phyloP scores from a whole-genome alignment of 1,140 invertebrate genomes.

The Metaphire vulgaris region DNA sequence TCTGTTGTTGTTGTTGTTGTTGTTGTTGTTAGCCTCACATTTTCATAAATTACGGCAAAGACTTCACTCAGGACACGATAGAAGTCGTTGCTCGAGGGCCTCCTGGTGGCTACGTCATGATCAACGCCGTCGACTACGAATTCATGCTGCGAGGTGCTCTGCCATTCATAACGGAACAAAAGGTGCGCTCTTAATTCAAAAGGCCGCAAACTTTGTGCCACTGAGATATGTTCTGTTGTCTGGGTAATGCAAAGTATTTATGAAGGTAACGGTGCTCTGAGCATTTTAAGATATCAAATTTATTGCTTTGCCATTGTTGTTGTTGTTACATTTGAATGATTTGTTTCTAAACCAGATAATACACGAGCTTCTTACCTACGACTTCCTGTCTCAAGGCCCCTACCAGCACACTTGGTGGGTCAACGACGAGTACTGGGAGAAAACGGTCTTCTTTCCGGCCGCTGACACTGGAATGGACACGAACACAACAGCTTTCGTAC shows the following conservation, averaged over 20 bases:
- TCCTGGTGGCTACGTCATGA: conserved; percentile 15
- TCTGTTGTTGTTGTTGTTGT: neutral
- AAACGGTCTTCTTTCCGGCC: conserved; percentile 23
- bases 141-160: conserved; percentile 2
- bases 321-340: too few relatives aligned
- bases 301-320: too few relatives aligned
- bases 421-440: conserved; percentile 23
- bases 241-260: too few relatives aligned
- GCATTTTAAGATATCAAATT: too few relatives aligned
- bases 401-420: conserved; percentile 26
- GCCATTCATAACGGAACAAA: conserved; percentile 21
- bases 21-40: conserved; percentile 17
- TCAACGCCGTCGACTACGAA: conserved; percentile 22
- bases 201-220: too few relatives aligned
- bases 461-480: conserved; percentile 19
- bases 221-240: too few relatives aligned
- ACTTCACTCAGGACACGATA: conserved; percentile 22
- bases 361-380: conserved; percentile 19
- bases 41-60: conserved; percentile 23
- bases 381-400: conserved; percentile 5
- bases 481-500: conserved; percentile 22
- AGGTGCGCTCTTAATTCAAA: conserved; percentile 8
- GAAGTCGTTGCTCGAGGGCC: conserved; percentile 17
- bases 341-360: too few relatives aligned
- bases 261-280: too few relatives aligned